Conservation (phyloP, 2,113 vertebrate genomes). For the Trinectes maculatus region DNA sequence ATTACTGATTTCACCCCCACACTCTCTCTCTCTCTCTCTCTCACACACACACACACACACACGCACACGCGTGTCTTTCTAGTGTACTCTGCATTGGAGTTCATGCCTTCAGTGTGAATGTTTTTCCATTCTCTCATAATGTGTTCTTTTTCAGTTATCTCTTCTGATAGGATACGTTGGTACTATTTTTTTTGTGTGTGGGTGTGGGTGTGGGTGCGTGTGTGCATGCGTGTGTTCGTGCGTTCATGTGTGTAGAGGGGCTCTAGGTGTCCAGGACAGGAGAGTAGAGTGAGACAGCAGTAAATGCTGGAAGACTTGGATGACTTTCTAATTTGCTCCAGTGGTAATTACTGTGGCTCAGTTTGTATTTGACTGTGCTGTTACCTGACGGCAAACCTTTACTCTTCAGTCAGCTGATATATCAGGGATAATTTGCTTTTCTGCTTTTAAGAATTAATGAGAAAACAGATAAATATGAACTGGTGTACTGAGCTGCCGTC, state of each 20-base stretch:
- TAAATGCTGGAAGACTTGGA: neutral
- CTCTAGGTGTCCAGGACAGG: slow-evolving; percentile 7
- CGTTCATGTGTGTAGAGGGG: neutral
- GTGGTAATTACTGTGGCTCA: neutral
- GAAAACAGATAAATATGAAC: neutral
- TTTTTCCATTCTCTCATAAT: neutral
- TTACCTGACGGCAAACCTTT: no score
- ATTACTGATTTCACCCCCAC: slow-evolving; percentile 13
- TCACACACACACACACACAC: neutral
- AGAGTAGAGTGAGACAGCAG: neutral
- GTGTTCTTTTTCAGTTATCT: slow-evolving; percentile 11
- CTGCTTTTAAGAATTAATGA: neutral
- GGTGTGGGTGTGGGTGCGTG: neutral
- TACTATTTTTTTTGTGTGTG: neutral
- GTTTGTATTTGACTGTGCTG: neutral
- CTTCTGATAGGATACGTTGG: neutral
- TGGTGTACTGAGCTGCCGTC: no score
- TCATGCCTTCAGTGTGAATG: neutral
- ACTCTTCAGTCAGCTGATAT: neutral
- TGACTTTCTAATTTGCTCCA: neutral
- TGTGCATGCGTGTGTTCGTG: neutral
- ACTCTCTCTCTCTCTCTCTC: no score
- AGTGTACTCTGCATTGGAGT: slow-evolving; percentile 5
- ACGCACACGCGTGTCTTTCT: neutral
- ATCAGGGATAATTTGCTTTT: neutral